phyloP scores from a whole-genome alignment of 2,888 invertebrate genomes.

The Pammene fasciana region DNA sequence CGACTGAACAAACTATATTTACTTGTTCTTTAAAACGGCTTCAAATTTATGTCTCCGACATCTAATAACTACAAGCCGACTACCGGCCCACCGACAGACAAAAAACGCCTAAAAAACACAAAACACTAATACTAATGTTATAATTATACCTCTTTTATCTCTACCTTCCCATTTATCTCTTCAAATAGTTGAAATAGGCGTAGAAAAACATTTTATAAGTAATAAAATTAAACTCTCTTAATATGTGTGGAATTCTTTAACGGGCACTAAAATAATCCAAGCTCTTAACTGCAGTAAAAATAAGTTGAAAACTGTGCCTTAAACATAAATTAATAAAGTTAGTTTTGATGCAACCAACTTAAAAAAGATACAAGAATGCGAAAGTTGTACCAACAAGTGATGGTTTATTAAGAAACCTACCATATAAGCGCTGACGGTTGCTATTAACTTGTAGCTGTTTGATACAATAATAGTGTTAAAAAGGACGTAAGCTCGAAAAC shows the following conservation, averaged over 20 bases:
- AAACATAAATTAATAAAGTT: conserved; percentile 17
- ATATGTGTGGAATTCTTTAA: conserved; percentile 23
- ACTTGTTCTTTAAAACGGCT: background rate
- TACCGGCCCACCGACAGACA: conserved; percentile 26
- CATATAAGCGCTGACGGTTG: background rate
- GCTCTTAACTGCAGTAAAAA: background rate
- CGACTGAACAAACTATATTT: background rate
- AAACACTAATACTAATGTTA: conserved; percentile 31
- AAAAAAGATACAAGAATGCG: conserved; percentile 5
- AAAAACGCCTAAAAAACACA: conserved; percentile 16
- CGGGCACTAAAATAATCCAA: conserved; percentile 8
- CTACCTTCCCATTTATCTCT: conserved; percentile 29
- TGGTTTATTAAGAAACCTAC: conserved; percentile 2
- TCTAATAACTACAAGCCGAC: conserved; percentile 13
- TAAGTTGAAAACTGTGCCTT: background rate
- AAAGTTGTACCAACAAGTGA: conserved; percentile 9
- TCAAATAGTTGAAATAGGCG: conserved; percentile 26
- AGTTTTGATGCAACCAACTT: background rate
- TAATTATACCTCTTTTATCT: conserved; percentile 34
- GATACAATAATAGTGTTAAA: background rate
- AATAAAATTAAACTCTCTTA: conserved; percentile 33
- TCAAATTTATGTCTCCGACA: conserved; percentile 8
- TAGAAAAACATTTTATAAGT: conserved; percentile 33
- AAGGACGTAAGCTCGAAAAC: background rate
- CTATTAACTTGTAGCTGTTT: background rate